Evolutionary conservation across 2,888 invertebrate genomes (phyloP), one percentile per base, ranked within the genome.

Genomic region (Neoaliturus tenellus): DNA sequence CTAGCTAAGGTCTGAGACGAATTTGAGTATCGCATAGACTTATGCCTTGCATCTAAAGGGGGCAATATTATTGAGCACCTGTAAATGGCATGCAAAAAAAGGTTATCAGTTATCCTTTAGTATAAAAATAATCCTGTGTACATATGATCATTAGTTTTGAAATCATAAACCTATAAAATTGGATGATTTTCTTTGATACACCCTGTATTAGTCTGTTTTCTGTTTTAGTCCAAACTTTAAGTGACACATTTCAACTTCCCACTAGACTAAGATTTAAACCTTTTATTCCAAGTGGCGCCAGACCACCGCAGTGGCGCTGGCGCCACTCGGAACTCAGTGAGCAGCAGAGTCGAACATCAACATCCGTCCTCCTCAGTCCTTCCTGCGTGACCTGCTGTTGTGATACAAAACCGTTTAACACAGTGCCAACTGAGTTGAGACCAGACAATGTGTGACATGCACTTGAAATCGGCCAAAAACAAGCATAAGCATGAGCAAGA

Each of bases 391-490:
- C 71, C 71, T 71, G 41, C 71, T 71, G 41, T 41, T 41, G 41
- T 71, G 25, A 71, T 71, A 71, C 12, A 35, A 71, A 41, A 44
- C 17, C 44, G 48, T 75, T 35, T 75, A 44, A 75, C 75, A 44
- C 23, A 14, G 28, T 17, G 44, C 17, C 28, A 48, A 55, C 78
- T 78, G 78, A 78, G 78, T 78, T 23, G 78, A 78, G 55, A 78
- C 51, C 55, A 78, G 78, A 78, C 51, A 51, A 55, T 12, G 55
- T 55, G 55, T 28, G 28, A 39, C 39, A 20, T 28, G 28, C 31
- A 31, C 62, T 31, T 17, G 17, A 55, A 62, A 62, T 31, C 31
- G 31, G 20, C 62, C 28, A 12, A 44, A 44, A 44, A 14, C 44
- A n/a, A n/a, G n/a, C n/a, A n/a, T n/a, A n/a, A n/a, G n/a, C n/a